These are phyloP conservation scores for Agapostemon virescens DNA, from an alignment of 2,888 invertebrate species.

Conservation along the genomic window DNA sequence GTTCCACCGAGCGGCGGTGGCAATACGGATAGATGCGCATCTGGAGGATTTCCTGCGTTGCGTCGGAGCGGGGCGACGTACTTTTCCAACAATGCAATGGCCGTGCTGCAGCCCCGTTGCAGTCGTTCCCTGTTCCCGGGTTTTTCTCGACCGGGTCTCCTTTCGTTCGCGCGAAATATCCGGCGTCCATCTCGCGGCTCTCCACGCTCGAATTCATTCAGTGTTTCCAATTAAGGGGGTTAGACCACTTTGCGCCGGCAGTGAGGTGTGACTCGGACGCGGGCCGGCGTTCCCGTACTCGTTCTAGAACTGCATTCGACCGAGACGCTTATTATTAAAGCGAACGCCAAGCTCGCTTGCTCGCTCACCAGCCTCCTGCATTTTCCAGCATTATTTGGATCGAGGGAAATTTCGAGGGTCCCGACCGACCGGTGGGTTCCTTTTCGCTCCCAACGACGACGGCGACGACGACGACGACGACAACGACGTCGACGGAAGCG, in stretches of 20 bases:
- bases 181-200: conserved; percentile 31
- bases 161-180: conserved; percentile 16
- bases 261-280: conserved; percentile 67
- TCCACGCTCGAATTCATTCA: conserved; percentile 66
- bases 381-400: conserved; percentile 42
- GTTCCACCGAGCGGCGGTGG: neutral
- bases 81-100: conserved; percentile 42
- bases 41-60: conserved; percentile 57
- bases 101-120: conserved; percentile 23
- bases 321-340: conserved; percentile 65
- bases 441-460: neutral
- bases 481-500: no score
- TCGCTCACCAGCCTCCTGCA: neutral
- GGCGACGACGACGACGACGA: neutral
- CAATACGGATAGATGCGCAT: conserved; percentile 38
- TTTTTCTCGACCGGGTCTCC: conserved; percentile 27
- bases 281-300: conserved; percentile 62
- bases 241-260: conserved; percentile 68
- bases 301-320: conserved; percentile 68
- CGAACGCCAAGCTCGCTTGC: conserved; percentile 4
- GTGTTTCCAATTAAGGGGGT: conserved; percentile 69
- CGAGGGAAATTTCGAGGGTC: conserved; percentile 27
- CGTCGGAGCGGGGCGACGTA: conserved; percentile 25
- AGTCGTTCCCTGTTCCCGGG: conserved; percentile 20
- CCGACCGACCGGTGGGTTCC: neutral